phyloP scores from a whole-genome alignment of 2,888 invertebrate genomes.

The Chloromyia formosa region DNA sequence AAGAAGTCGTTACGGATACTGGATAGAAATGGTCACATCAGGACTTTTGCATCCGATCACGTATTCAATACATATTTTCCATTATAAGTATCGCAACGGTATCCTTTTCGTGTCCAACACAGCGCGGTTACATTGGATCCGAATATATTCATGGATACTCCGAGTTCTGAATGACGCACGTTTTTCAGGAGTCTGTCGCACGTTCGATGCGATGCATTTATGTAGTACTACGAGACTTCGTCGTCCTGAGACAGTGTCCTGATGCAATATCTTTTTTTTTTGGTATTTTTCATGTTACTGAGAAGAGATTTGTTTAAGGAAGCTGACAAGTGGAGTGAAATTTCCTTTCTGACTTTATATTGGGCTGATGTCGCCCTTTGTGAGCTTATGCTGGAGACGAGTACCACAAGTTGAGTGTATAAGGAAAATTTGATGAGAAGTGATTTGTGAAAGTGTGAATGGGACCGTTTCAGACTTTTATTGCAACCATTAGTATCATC shows the following conservation, averaged over 20 bases:
- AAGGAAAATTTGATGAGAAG: conserved; percentile 14
- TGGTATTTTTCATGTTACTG: no score
- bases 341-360: background rate
- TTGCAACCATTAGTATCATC: conserved; percentile 5
- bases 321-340: conserved; percentile 26
- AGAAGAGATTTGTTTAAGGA: conserved; percentile 40
- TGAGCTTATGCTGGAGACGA: background rate
- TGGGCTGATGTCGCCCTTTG: background rate
- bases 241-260: conserved; percentile 10
- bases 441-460: conserved; percentile 36
- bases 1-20: background rate
- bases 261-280: background rate
- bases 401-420: background rate
- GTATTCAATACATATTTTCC: conserved; percentile 65
- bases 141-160: conserved; percentile 29
- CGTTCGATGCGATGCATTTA: conserved; percentile 14
- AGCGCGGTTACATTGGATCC: conserved; percentile 23
- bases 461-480: background rate
- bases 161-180: conserved; percentile 4
- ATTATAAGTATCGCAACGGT: conserved; percentile 47
- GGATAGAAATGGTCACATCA: conserved; percentile 58
- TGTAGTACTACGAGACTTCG: background rate
- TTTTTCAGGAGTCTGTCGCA: conserved; percentile 1
- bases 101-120: conserved; percentile 14
- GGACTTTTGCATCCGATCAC: conserved; percentile 63